Evolutionary conservation across 2,113 vertebrate genomes (phyloP).

Genomic region (Macroglossus sobrinus): DNA sequence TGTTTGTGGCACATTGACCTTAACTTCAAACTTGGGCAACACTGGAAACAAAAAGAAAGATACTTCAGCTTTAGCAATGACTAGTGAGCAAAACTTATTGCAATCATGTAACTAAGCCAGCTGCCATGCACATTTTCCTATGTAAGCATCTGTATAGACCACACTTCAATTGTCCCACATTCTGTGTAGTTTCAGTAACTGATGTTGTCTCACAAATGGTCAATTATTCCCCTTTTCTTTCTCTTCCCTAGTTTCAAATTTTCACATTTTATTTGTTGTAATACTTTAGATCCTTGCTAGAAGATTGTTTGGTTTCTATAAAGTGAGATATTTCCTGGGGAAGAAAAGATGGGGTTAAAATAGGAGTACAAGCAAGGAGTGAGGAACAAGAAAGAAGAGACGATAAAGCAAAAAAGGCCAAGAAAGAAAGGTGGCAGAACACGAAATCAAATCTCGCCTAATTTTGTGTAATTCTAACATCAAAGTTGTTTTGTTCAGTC

Average conservation of each 20-base stretch:
- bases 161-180: not conserved
- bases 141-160: not conserved
- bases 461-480: not conserved
- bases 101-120: not conserved
- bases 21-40: slow-evolving; percentile 78
- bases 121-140: not conserved
- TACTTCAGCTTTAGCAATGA: not conserved
- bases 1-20: slow-evolving; percentile 39
- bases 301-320: not conserved
- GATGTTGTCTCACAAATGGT: not conserved
- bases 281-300: not conserved
- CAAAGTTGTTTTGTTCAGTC: not conserved
- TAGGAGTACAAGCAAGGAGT: not conserved
- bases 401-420: not conserved
- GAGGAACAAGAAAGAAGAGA: not conserved
- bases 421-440: not conserved
- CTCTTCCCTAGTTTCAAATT: not conserved
- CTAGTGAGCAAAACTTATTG: not conserved
- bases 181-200: not conserved
- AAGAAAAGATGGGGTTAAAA: not conserved
- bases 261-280: not conserved
- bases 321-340: not conserved
- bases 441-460: not conserved
- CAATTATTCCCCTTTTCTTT: not conserved
- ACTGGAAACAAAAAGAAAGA: slow-evolving; percentile 71